Evolutionary conservation across 2,797 vertebrate species (phyloP).

Genomic region (Pteronotus mesoamericanus): DNA sequence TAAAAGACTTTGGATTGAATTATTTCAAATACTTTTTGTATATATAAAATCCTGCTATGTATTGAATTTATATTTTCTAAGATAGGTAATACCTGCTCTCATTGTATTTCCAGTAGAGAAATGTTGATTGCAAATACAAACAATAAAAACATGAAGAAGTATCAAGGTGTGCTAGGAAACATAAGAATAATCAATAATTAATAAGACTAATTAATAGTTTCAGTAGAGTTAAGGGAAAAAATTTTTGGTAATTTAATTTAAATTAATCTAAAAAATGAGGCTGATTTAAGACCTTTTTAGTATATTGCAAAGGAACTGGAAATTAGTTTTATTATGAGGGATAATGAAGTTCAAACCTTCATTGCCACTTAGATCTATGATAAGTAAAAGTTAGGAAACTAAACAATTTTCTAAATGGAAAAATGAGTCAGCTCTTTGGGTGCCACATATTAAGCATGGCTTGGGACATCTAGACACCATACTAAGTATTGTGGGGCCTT

Average conservation of each 20-base stretch:
- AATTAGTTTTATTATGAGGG: background rate
- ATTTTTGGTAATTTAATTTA: background rate
- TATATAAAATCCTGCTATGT: background rate
- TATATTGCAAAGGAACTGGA: background rate
- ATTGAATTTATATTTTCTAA: background rate
- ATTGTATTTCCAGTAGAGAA: background rate
- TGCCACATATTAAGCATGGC: background rate
- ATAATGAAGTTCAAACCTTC: background rate
- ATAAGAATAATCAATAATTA: too few relatives aligned
- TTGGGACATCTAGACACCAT: background rate
- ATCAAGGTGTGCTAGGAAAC: background rate
- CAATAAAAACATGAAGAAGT: background rate
- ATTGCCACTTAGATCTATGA: background rate
- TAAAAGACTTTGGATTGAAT: background rate
- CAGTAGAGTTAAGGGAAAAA: background rate
- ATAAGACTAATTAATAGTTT: background rate
- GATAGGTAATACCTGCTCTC: background rate
- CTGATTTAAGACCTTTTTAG: background rate
- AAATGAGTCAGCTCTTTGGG: background rate
- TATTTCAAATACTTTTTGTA: background rate
- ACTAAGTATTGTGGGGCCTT: background rate
- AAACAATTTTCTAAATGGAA: background rate
- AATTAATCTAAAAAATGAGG: background rate
- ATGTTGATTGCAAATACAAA: background rate
- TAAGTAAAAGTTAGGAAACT: background rate